Conservation (phyloP, 2,113 vertebrate genomes). For the Malurus melanocephalus region DNA sequence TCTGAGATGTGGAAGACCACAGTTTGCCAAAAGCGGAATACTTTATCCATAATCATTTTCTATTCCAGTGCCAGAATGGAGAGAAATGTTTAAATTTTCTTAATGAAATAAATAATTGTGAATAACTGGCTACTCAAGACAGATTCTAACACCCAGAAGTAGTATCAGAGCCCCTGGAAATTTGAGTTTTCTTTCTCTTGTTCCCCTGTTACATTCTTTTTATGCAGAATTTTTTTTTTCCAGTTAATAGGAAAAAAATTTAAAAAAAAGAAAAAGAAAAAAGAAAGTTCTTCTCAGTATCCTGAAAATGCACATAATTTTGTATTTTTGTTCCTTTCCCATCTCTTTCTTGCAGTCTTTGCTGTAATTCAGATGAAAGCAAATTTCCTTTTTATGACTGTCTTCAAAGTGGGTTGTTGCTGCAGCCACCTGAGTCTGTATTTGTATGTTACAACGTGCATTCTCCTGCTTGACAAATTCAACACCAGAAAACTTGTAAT, state of each 20-base stretch:
- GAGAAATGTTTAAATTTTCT: not conserved
- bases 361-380: not conserved
- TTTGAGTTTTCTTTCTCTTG: not conserved
- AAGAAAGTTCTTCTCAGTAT: not conserved
- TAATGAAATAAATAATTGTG: not conserved
- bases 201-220: not conserved
- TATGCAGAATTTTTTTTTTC: not conserved
- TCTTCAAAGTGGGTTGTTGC: not conserved
- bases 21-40: not conserved
- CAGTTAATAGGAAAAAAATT: not conserved
- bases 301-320: not conserved
- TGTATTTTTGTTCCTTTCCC: not conserved
- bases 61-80: not conserved
- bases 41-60: not conserved
- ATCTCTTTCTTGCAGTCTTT: not conserved
- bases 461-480: not conserved
- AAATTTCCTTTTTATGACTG: not conserved
- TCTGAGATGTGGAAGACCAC: not conserved
- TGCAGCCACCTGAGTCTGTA: not conserved
- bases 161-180: not conserved
- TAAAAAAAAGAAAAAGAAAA: too few species aligned
- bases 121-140: not conserved
- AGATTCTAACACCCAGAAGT: not conserved
- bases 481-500: not conserved
- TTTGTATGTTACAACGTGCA: not conserved